Evolutionary conservation across 2,113 vertebrate genomes (phyloP), one percentile per base, ranked within the genome.

Genomic region (Candoia aspera): DNA sequence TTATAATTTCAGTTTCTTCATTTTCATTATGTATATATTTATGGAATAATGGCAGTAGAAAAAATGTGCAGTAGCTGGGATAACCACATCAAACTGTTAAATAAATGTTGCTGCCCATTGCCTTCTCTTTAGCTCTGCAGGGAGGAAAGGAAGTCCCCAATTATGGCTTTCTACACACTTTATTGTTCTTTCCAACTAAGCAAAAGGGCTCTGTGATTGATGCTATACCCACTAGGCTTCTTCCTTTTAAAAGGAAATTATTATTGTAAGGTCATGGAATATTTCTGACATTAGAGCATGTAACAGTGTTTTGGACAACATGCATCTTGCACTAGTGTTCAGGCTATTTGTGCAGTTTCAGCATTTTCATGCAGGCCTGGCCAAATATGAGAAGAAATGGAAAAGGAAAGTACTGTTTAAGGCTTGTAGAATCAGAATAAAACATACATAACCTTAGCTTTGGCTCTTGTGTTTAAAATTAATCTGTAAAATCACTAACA

Each of bases 1-100:
- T 93, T 89, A 12, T 92, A 88, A 58, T 68, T 91, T 86, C 26
- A 90, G 0, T 84, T 87, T 62, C 26, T 86, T 85, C 90, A 90
- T 95, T 94, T 95, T 59, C 1, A 87, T 90, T 23, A 73, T 87
- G 73, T 24, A 54, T 12, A 90, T 2, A 13, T 93, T 93, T 91
- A 15, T 94, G 73, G 86, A 37, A 86, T 86, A 84, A 93, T 37
- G n/a, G 21, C 21, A 89, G 53, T 46, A 33, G 42, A 59, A 93
- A 60, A 93, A 19, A 88, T 89, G 91, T 55, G 55, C 26, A 83
- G 57, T 60, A 90, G 84, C 15, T 92, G 10, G 33, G 42, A 84
- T 89, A 91, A 57, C 19, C 90, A 0, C 19, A 62, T 8, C 9
- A 86, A 68, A 85, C 8, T 37, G 15, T 57, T 94, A 93, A 90